Conservation (phyloP, 37 sponge, comb jelly and placozoan genomes). For the Diacarnus erythraeanus region DNA sequence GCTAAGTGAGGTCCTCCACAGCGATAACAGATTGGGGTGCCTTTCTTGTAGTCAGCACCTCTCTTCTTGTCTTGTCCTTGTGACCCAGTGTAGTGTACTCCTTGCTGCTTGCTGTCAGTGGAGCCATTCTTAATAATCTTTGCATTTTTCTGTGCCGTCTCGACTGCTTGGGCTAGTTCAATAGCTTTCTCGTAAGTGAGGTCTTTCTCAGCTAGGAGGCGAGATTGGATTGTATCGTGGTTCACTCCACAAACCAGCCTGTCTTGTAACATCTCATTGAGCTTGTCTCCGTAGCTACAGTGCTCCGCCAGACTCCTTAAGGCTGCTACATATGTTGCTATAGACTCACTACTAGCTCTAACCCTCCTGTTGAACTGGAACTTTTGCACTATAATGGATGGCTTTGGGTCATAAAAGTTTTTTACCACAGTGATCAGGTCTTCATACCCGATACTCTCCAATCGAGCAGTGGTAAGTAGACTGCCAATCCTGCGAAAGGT, state of each 20-base stretch:
- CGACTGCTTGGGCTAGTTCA: slow-evolving; percentile 11
- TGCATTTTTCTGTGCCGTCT: slow-evolving; percentile 12
- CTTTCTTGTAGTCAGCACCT: not conserved
- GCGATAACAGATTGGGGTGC: not conserved
- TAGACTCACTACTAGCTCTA: slow-evolving; percentile 7
- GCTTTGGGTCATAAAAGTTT: slow-evolving; percentile 11
- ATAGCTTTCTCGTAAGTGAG: slow-evolving; percentile 20
- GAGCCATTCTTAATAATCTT: not conserved
- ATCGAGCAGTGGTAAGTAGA: not conserved
- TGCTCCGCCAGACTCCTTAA: slow-evolving; percentile 4
- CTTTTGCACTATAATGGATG: slow-evolving; percentile 30
- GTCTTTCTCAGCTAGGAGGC: slow-evolving; percentile 12
- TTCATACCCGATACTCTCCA: not conserved
- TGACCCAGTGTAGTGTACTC: not conserved
- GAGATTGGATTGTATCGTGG: slow-evolving; percentile 10
- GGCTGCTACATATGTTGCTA: slow-evolving; percentile 21
- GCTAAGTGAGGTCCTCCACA: not conserved
- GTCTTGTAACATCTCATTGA: slow-evolving; percentile 32
- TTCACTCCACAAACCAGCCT: slow-evolving; percentile 30
- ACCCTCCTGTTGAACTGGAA: slow-evolving; percentile 31
- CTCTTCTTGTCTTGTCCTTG: not conserved
- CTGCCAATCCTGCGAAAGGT: slow-evolving; percentile 9
- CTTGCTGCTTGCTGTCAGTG: not conserved
- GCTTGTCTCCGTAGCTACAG: slow-evolving; percentile 9
- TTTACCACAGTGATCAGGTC: slow-evolving; percentile 6